Evolutionary conservation across 2,113 vertebrate genomes (phyloP).

Genomic region (Pao palembangensis): DNA sequence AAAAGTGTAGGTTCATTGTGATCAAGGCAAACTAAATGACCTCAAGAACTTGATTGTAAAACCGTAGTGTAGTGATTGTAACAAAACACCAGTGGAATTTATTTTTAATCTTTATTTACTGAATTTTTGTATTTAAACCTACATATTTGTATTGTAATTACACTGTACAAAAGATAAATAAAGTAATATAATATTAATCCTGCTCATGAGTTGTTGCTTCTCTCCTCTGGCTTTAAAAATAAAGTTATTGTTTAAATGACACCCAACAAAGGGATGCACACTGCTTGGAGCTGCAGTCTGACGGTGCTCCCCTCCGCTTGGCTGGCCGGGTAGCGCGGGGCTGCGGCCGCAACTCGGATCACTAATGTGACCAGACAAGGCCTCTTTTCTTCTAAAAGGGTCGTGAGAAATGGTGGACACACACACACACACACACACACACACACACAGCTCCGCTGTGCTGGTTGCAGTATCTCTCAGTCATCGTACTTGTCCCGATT

Average conservation of each 20-base stretch:
- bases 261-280: no score
- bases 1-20: conserved; percentile 67
- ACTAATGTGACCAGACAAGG: conserved; percentile 60
- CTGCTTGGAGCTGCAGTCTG: no score
- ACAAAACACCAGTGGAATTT: conserved; percentile 77
- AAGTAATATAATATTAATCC: conserved; percentile 80
- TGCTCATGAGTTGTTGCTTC: conserved; percentile 17
- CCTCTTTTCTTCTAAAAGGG: conserved; percentile 54
- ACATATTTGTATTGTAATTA: conserved; percentile 87
- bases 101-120: conserved; percentile 86
- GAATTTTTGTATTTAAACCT: conserved; percentile 84
- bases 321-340: background rate
- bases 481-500: no score
- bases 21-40: conserved; percentile 77
- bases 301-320: no score
- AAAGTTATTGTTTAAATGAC: no score
- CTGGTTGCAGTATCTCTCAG: no score
- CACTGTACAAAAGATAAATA: conserved; percentile 85
- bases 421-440: conserved; percentile 12
- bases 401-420: conserved; percentile 46
- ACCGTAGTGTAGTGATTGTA: conserved; percentile 78
- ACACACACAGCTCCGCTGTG: no score
- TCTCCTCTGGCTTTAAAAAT: no score
- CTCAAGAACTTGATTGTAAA: conserved; percentile 83
- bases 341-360: conserved; percentile 38